Percentiles rank a stretch among this genome's conserved stretches.
Conservation (phyloP, 1,140 invertebrate genomes). For the Galleria mellonella region DNA sequence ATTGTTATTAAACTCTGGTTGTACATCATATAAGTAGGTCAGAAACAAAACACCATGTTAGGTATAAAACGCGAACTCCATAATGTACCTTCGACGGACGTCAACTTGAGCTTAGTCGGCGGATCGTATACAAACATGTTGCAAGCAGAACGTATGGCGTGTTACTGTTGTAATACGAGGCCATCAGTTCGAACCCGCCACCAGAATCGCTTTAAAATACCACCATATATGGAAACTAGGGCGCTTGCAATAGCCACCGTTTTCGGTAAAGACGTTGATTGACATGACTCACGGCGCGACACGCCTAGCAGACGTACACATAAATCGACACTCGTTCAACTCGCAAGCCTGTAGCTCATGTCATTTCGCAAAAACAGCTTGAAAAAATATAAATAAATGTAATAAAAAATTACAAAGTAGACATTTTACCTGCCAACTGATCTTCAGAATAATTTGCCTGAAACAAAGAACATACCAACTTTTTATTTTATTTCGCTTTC, state of each 20-base stretch:
- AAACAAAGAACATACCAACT: constrained; percentile 46
- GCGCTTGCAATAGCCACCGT: constrained; percentile 57
- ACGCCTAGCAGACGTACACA: constrained; percentile 14
- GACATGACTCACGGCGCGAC: constrained; percentile 54
- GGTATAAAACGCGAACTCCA: too few relatives aligned
- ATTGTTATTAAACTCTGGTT: too few relatives aligned
- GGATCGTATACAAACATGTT: constrained; percentile 76
- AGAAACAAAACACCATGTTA: too few relatives aligned
- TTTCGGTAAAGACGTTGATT: constrained; percentile 61
- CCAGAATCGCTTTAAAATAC: constrained; percentile 66
- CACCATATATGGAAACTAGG: constrained; percentile 74
- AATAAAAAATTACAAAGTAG: neutral
- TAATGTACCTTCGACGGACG: constrained; percentile 75
- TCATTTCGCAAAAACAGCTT: neutral
- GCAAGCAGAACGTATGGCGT: constrained; percentile 17
- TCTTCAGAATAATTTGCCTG: constrained; percentile 92
- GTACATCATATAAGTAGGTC: too few relatives aligned
- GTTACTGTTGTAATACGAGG: constrained; percentile 25
- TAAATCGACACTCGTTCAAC: too few relatives aligned
- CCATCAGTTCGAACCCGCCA: constrained; percentile 16
- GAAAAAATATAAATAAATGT: neutral
- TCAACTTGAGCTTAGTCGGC: constrained; percentile 72
- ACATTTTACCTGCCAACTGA: constrained; percentile 89
- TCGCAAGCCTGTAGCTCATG: neutral
- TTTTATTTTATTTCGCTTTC: too few relatives aligned